Conservation (phyloP, 1,140 invertebrate species). For the Aphis craccivora region DNA sequence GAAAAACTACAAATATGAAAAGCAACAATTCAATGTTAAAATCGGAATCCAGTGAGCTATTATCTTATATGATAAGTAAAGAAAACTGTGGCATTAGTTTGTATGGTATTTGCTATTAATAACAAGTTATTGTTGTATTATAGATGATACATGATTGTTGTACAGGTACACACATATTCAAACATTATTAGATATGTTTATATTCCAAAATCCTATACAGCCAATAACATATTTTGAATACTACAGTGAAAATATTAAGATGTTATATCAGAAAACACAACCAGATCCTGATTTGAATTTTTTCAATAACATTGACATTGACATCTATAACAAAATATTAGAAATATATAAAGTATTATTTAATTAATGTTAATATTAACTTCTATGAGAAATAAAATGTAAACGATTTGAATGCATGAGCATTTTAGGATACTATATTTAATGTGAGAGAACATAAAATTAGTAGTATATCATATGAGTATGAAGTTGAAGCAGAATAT, state of each 20-base stretch:
- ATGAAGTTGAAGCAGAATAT: background rate
- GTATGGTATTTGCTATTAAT: background rate
- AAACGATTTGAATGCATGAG: background rate
- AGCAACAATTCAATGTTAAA: background rate
- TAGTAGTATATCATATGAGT: background rate
- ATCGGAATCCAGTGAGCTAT: background rate
- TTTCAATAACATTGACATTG: background rate
- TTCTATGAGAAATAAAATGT: background rate
- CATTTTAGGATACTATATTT: background rate
- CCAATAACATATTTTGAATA: slow-evolving; percentile 45
- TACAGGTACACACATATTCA: slow-evolving; percentile 23
- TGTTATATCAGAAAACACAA: background rate
- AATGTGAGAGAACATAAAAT: background rate
- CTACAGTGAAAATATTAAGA: slow-evolving; percentile 40
- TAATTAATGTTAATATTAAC: background rate
- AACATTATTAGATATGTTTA: slow-evolving; percentile 20
- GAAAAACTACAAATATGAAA: background rate
- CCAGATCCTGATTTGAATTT: background rate
- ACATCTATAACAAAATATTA: background rate
- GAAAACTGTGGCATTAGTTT: slow-evolving; percentile 20
- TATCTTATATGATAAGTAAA: background rate
- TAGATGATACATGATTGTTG: background rate
- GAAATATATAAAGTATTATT: slow-evolving; percentile 16
- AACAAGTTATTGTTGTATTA: background rate
- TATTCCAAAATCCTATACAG: slow-evolving; percentile 26